phyloP scores from a whole-genome alignment of 2,797 vertebrate species.

The Aselliscus stoliczkanus region DNA sequence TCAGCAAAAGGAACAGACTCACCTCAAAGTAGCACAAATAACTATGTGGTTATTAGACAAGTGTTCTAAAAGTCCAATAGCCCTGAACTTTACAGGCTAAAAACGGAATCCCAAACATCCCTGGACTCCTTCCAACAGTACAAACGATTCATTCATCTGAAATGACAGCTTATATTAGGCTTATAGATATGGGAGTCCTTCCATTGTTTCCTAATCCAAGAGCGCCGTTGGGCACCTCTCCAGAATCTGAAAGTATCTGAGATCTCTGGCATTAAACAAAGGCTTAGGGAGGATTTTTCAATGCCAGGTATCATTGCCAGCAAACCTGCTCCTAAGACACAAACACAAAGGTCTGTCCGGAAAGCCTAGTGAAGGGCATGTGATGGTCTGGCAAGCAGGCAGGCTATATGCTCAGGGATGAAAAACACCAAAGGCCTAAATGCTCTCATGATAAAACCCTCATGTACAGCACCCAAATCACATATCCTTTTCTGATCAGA shows the following conservation, averaged over 20 bases:
- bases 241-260: conserved; percentile 64
- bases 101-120: conserved; percentile 47
- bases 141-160: conserved; percentile 56
- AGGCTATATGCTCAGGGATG: neutral
- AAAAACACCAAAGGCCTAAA: neutral
- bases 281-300: conserved; percentile 65
- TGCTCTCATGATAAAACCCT: neutral
- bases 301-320: conserved; percentile 61
- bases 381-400: conserved; percentile 19
- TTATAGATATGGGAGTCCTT: conserved; percentile 57
- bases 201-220: conserved; percentile 53
- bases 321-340: conserved; percentile 50
- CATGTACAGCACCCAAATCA: neutral
- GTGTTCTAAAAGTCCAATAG: conserved; percentile 8
- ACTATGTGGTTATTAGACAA: neutral
- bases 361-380: conserved; percentile 30
- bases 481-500: neutral
- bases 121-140: conserved; percentile 53
- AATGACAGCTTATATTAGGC: conserved; percentile 54
- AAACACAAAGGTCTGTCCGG: conserved; percentile 56
- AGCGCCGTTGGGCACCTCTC: conserved; percentile 58
- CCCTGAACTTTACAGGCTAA: conserved; percentile 39
- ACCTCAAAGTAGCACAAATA: conserved; percentile 19
- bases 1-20: conserved; percentile 3
- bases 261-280: conserved; percentile 74